Conservation (phyloP, 2,888 invertebrate genomes). For the Drosophila mulleri region DNA sequence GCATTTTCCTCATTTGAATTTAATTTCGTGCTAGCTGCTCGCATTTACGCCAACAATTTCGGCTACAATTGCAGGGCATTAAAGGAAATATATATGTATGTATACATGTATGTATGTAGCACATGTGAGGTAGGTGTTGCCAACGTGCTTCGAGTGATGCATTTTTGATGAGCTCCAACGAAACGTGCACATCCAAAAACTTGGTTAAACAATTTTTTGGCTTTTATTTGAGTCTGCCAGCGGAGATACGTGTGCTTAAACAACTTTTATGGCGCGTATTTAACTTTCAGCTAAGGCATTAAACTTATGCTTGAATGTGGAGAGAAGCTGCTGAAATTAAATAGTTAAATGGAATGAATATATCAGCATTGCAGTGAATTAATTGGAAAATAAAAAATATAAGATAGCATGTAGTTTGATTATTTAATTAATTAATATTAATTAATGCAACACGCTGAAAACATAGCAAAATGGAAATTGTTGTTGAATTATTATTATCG, state of each 20-base stretch:
- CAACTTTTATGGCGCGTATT: conserved; percentile 10
- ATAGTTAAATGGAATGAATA: background rate
- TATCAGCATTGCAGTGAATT: background rate
- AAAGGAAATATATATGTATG: background rate
- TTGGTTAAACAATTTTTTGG: conserved; percentile 28
- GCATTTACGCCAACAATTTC: conserved; percentile 45
- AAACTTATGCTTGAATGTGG: background rate
- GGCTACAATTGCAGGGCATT: conserved; percentile 13
- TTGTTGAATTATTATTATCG: no score
- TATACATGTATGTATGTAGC: conserved; percentile 1
- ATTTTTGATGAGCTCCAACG: conserved; percentile 46
- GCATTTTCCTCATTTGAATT: conserved; percentile 38
- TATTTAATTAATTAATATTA: no score
- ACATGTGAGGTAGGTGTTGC: conserved; percentile 41
- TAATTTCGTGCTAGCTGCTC: conserved; percentile 18
- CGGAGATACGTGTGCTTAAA: conserved; percentile 16
- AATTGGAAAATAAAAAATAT: background rate
- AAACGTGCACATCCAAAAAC: conserved; percentile 28
- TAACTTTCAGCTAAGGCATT: conserved; percentile 6
- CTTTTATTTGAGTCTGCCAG: conserved; percentile 13
- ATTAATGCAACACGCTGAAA: no score
- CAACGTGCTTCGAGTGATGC: conserved; percentile 43
- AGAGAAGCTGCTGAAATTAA: background rate
- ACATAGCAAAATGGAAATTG: no score
- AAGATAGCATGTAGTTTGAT: background rate